phyloP scores from a whole-genome alignment of 2,888 invertebrate genomes.

The Tachina fera region DNA sequence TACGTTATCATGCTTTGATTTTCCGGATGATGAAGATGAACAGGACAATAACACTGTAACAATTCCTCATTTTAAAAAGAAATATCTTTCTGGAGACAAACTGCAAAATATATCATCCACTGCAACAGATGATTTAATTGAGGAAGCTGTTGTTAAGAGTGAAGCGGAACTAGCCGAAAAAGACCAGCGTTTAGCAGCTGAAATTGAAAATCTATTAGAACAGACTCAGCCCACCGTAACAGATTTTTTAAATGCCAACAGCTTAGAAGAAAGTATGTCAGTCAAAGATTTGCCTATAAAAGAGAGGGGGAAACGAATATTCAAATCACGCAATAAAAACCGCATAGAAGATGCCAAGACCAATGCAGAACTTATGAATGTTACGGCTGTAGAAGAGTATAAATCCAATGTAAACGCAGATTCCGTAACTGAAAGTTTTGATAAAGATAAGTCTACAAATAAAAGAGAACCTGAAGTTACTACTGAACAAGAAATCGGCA shows the following conservation, averaged over 20 bases:
- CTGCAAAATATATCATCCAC: conserved; percentile 38
- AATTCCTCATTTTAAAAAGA: conserved; percentile 78
- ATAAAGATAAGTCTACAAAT: background rate
- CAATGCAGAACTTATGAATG: conserved; percentile 41
- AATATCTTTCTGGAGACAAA: conserved; percentile 76
- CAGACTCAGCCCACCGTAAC: conserved; percentile 82
- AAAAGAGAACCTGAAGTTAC: background rate
- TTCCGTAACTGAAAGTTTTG: background rate
- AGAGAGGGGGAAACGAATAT: conserved; percentile 82
- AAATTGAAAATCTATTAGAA: conserved; percentile 86
- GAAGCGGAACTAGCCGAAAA: conserved; percentile 73
- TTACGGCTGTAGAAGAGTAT: background rate
- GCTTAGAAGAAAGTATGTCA: conserved; percentile 73
- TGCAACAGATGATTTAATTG: conserved; percentile 33
- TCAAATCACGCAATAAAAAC: conserved; percentile 81
- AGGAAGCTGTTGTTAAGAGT: conserved; percentile 4
- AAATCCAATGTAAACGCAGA: conserved; percentile 1
- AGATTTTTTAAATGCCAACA: conserved; percentile 49
- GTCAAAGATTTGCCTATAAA: conserved; percentile 81
- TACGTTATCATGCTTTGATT: conserved; percentile 89
- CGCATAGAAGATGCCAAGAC: conserved; percentile 69
- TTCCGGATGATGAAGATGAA: conserved; percentile 90
- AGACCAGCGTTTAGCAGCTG: conserved; percentile 82
- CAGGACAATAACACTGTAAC: conserved; percentile 82
- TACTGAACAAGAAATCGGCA: background rate